Evolutionary conservation across 2,888 invertebrate genomes (phyloP).

Genomic region (Allygus modestus): DNA sequence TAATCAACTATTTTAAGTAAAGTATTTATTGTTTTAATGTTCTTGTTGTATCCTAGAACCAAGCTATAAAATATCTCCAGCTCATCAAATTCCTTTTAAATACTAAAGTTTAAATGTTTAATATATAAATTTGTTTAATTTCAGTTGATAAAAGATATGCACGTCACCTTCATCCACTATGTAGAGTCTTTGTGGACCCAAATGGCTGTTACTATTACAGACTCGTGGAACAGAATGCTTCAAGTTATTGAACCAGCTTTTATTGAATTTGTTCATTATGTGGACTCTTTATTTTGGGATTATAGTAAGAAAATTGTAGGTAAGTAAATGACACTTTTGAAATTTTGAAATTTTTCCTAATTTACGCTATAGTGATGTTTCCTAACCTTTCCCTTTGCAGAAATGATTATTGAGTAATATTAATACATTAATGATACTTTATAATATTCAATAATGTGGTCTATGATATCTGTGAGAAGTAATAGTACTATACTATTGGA

Average conservation of each 20-base stretch:
- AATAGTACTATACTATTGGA: too few relatives aligned
- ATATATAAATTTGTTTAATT: neutral
- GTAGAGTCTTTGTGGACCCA: slow-evolving; percentile 87
- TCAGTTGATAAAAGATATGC: slow-evolving; percentile 85
- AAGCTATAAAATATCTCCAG: too few relatives aligned
- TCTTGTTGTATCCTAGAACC: too few relatives aligned
- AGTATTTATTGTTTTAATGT: too few relatives aligned
- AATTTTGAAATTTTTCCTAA: neutral
- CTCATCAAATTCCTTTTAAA: neutral
- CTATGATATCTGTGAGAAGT: too few relatives aligned
- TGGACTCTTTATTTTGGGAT: slow-evolving; percentile 85
- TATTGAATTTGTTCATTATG: slow-evolving; percentile 85
- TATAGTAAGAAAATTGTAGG: slow-evolving; percentile 85
- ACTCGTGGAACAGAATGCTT: slow-evolving; percentile 85
- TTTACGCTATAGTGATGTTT: neutral
- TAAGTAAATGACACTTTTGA: slow-evolving; percentile 72
- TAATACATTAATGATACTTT: too few relatives aligned
- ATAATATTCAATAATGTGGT: too few relatives aligned
- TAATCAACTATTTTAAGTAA: too few relatives aligned
- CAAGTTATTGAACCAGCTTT: slow-evolving; percentile 88
- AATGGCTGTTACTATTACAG: slow-evolving; percentile 79
- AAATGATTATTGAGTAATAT: too few relatives aligned
- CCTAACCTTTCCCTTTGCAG: too few relatives aligned
- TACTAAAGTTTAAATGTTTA: neutral
- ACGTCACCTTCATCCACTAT: slow-evolving; percentile 83